Percentiles rank a stretch among this genome's conserved stretches.
Evolutionary conservation across 2,888 invertebrate species (phyloP).

Genomic region (Zygogramma bicolorata): DNA sequence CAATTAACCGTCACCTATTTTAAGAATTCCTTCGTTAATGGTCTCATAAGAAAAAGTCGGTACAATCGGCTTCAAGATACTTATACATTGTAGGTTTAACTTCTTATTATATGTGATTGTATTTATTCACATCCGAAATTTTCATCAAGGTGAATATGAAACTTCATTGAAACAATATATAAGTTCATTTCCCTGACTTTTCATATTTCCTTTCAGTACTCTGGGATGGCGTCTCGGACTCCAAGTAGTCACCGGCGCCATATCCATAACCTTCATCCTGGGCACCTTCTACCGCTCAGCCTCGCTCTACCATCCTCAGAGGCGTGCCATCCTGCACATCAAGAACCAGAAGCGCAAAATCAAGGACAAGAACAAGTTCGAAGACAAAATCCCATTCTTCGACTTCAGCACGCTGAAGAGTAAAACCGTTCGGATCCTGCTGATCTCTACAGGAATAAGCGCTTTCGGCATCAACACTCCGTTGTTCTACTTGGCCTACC

Average conservation of each 20-base stretch:
- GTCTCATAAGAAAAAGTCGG: no score
- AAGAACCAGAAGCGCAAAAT: constrained; percentile 89
- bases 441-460: constrained; percentile 83
- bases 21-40: no score
- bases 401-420: constrained; percentile 88
- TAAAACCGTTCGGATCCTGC: constrained; percentile 84
- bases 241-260: constrained; percentile 87
- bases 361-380: constrained; percentile 81
- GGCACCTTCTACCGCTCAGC: constrained; percentile 91
- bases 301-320: constrained; percentile 88
- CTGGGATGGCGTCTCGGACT: constrained; percentile 87
- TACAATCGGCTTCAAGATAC: no score
- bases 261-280: constrained; percentile 85
- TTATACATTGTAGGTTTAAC: no score
- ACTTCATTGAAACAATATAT: no score
- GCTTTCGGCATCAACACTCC: constrained; percentile 90
- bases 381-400: constrained; percentile 87
- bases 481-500: constrained; percentile 84
- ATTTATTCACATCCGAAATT: no score
- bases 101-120: no score
- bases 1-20: no score
- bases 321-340: constrained; percentile 87
- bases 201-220: constrained; percentile 74
- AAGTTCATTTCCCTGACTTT: no score
- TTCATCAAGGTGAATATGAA: no score